Percentiles rank a stretch among this genome's conserved stretches.
These are phyloP conservation scores for Pao palembangensis DNA, from an alignment of 2,113 vertebrate genomes.

Conservation along the genomic window DNA sequence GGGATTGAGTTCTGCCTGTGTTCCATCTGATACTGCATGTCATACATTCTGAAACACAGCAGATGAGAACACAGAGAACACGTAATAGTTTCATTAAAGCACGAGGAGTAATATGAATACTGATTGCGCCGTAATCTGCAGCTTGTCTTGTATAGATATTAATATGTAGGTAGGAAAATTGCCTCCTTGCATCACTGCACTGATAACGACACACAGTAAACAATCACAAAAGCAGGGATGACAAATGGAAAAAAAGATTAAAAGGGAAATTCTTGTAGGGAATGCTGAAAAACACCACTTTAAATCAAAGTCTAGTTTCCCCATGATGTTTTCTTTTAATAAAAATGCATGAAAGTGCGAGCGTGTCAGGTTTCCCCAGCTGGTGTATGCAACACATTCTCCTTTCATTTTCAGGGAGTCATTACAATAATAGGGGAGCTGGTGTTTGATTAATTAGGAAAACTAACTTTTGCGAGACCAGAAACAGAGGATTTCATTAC, in stretches of 20 bases:
- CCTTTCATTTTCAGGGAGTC: constrained; percentile 35
- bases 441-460: constrained; percentile 69
- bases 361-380: constrained; percentile 13
- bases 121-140: constrained; percentile 39
- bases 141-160: constrained; percentile 32
- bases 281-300: constrained; percentile 16
- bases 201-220: constrained; percentile 13
- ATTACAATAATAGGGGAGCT: constrained; percentile 49
- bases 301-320: constrained; percentile 21
- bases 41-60: constrained; percentile 50
- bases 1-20: constrained; percentile 53
- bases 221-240: constrained; percentile 10
- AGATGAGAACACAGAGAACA: constrained; percentile 19
- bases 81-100: constrained; percentile 41
- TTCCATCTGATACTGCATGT: constrained; percentile 55
- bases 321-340: constrained; percentile 33
- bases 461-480: constrained; percentile 57
- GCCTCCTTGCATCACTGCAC: constrained; percentile 21
- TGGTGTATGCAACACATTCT: constrained; percentile 31
- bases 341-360: constrained; percentile 47
- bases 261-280: constrained; percentile 25
- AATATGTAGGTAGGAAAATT: constrained; percentile 54
- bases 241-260: constrained; percentile 18
- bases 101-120: constrained; percentile 48
- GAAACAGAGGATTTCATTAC: constrained; percentile 62